Percentiles rank a stretch among this genome's conserved stretches.
Conservation (phyloP, 2,113 vertebrate species). For the Nyctibius bracteatus region DNA sequence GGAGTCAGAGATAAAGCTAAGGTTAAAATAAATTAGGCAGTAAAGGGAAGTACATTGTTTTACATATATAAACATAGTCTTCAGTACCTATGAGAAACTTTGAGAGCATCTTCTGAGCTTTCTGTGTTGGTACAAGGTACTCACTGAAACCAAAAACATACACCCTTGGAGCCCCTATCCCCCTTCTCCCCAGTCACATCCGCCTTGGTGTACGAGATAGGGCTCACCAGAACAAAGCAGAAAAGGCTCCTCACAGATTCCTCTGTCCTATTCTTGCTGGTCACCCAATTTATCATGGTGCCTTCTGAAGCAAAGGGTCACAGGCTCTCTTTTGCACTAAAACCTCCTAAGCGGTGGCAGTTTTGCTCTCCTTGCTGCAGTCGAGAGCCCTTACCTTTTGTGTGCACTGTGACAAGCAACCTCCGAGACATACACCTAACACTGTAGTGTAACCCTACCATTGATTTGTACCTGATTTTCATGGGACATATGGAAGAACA, state of each 20-base stretch:
- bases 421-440: not conserved
- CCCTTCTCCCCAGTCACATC: not conserved
- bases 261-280: not conserved
- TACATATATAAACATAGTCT: not conserved
- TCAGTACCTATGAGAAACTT: not conserved
- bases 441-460: not conserved
- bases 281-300: fast-evolving
- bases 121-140: not conserved
- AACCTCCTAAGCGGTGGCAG: not conserved
- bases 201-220: not conserved
- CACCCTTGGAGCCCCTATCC: not conserved
- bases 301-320: not conserved
- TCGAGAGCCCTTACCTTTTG: not conserved
- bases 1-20: not conserved
- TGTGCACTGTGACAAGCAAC: not conserved
- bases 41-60: not conserved
- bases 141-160: not conserved
- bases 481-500: not conserved
- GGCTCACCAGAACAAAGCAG: not conserved
- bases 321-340: not conserved
- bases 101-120: not conserved
- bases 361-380: not conserved
- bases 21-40: not conserved
- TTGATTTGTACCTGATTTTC: not conserved
- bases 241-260: not conserved